These are phyloP conservation scores for Batillaria attramentaria DNA, from an alignment of 1,140 invertebrate genomes.

Conservation along the genomic window DNA sequence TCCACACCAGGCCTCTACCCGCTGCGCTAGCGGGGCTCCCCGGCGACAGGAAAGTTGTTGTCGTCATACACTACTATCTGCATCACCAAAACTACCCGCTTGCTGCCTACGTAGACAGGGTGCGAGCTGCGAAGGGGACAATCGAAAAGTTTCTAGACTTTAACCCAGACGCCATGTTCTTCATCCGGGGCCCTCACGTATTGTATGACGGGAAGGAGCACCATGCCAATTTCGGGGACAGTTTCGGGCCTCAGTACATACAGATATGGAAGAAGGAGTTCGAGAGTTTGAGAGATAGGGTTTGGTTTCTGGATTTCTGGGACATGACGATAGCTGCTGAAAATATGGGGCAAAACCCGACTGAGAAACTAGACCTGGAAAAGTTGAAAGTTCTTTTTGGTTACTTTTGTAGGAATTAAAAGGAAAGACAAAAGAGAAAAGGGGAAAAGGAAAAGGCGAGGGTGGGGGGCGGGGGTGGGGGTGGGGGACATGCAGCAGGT, in stretches of 20 bases:
- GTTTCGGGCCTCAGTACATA: neutral
- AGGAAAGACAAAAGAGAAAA: too few relatives aligned
- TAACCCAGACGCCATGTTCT: neutral
- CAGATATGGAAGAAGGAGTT: slow-evolving; percentile 12
- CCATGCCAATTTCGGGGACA: slow-evolving; percentile 11
- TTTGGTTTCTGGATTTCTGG: slow-evolving; percentile 23
- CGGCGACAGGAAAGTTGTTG: neutral
- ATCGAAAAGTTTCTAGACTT: neutral
- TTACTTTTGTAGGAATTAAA: too few relatives aligned
- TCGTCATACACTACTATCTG: slow-evolving; percentile 8
- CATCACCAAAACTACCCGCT: neutral
- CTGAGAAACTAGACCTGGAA: neutral
- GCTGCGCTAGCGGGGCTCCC: neutral
- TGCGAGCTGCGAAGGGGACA: neutral
- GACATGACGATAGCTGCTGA: slow-evolving; percentile 23
- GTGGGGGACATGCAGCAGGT: too few relatives aligned
- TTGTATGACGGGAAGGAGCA: slow-evolving; percentile 2
- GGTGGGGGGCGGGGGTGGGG: too few relatives aligned
- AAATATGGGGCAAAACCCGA: neutral
- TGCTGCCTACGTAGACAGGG: neutral
- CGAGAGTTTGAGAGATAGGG: neutral
- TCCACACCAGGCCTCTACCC: neutral
- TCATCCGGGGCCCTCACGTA: slow-evolving; percentile 14
- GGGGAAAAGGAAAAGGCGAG: too few relatives aligned
- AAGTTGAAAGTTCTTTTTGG: neutral